A percentile compares a stretch with the other conserved stretches of the same genome.
These are phyloP conservation scores for Etheostoma spectabile DNA, from an alignment of 2,113 vertebrate species.

Conservation along the genomic window DNA sequence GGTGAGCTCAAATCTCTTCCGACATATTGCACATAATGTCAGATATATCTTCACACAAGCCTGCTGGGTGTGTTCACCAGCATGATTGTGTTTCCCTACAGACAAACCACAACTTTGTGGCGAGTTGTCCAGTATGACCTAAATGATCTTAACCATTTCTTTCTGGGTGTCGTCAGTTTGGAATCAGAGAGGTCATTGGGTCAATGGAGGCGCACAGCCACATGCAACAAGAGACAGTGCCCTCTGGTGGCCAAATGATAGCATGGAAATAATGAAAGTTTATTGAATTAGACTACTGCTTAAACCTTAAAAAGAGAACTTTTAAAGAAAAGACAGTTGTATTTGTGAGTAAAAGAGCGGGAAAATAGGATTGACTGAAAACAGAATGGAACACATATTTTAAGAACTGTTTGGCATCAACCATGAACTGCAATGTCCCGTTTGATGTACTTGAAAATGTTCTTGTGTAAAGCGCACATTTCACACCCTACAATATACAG, in stretches of 20 bases:
- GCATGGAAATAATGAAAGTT: not conserved
- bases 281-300: no score
- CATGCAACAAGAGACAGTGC: slow-evolving; percentile 44
- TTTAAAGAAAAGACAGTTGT: not conserved
- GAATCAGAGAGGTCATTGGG: slow-evolving; percentile 67
- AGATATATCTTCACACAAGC: slow-evolving; percentile 38
- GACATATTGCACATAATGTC: slow-evolving; percentile 58
- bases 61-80: slow-evolving; percentile 11
- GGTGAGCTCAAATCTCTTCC: slow-evolving; percentile 75
- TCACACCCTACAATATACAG: not conserved
- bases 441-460: not conserved
- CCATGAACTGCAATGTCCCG: no score
- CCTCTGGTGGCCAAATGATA: slow-evolving; percentile 60
- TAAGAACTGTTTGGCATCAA: not conserved
- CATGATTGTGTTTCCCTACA: not conserved
- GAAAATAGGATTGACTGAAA: not conserved
- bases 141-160: slow-evolving; percentile 37
- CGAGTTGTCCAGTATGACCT: slow-evolving; percentile 17
- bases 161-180: slow-evolving; percentile 11
- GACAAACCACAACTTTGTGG: slow-evolving; percentile 25
- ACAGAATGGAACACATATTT: not conserved
- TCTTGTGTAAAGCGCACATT: not conserved
- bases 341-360: not conserved
- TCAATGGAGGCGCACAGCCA: slow-evolving; percentile 21
- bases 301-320: not conserved